Evolutionary conservation across 2,888 invertebrate species (phyloP).

Genomic region (Harpalus rufipes): DNA sequence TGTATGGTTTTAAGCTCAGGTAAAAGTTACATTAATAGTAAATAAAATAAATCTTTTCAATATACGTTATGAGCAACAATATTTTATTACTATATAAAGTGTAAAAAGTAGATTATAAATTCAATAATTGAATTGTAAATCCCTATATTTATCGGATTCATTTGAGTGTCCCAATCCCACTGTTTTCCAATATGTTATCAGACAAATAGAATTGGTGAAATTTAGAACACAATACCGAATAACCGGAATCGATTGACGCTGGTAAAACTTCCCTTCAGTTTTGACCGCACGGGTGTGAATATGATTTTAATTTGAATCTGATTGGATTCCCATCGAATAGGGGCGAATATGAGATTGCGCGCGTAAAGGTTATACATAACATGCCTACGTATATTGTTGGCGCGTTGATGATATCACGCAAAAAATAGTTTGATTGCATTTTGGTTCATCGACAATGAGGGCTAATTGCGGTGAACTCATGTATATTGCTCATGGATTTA

Average conservation of each 20-base stretch:
- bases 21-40: too few species aligned
- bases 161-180: background rate
- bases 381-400: constrained; percentile 21
- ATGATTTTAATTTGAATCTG: constrained; percentile 45
- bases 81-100: background rate
- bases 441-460: constrained; percentile 36
- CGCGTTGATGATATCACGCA: constrained; percentile 11
- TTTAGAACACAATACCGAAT: constrained; percentile 5
- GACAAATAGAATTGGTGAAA: background rate
- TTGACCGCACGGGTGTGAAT: constrained; percentile 32
- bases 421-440: constrained; percentile 43
- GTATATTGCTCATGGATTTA: constrained; percentile 20
- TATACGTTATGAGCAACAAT: too few species aligned
- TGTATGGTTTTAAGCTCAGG: too few species aligned
- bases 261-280: constrained; percentile 12
- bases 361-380: background rate
- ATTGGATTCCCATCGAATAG: constrained; percentile 36
- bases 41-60: too few species aligned
- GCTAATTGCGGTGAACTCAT: constrained; percentile 22
- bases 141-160: background rate
- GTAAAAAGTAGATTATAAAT: background rate
- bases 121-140: background rate
- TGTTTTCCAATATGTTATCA: background rate
- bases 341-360: constrained; percentile 26
- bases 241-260: constrained; percentile 10